phyloP scores from a whole-genome alignment of 2,113 vertebrate species.

The Taxidea taxus region DNA sequence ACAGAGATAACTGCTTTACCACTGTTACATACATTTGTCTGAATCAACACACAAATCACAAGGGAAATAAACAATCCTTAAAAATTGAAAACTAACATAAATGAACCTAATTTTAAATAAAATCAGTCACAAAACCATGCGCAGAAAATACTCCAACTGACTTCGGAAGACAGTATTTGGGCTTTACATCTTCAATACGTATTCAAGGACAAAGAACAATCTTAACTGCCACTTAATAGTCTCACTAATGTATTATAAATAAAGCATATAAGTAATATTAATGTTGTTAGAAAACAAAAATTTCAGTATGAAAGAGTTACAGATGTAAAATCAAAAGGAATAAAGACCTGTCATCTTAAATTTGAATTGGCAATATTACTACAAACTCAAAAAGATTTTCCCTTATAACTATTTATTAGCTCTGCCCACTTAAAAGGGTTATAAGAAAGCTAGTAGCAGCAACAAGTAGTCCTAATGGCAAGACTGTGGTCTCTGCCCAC shows the following conservation, averaged over 20 bases:
- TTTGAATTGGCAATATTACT: background rate
- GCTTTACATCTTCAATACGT: background rate
- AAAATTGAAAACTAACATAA: background rate
- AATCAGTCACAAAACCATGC: background rate
- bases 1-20: background rate
- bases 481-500: background rate
- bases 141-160: background rate
- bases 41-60: background rate
- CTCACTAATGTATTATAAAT: background rate
- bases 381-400: background rate
- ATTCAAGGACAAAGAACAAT: background rate
- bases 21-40: background rate
- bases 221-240: background rate
- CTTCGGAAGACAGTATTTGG: background rate
- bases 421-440: background rate
- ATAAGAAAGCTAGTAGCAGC: background rate
- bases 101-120: background rate
- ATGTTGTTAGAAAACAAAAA: background rate
- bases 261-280: background rate
- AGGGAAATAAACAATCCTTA: background rate
- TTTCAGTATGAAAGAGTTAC: background rate
- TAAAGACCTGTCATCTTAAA: background rate
- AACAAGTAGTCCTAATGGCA: background rate
- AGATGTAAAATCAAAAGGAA: background rate
- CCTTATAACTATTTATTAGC: background rate